These are phyloP conservation scores for Caenorhabditis brenneri DNA, from an alignment of 1,140 invertebrate species.

Conservation along the genomic window DNA sequence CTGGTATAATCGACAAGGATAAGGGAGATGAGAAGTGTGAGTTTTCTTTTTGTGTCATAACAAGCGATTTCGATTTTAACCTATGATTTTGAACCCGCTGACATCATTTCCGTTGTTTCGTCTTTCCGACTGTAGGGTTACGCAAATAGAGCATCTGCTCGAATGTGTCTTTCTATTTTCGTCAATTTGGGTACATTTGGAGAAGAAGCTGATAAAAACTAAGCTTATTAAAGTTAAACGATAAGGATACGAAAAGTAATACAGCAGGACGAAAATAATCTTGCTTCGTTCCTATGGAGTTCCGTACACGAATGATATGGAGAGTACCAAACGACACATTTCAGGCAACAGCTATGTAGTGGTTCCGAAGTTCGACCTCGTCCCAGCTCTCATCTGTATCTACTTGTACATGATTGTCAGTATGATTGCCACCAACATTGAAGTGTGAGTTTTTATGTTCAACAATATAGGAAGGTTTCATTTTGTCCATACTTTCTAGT, in stretches of 20 bases:
- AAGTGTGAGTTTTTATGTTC: slow-evolving; percentile 46
- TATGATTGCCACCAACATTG: slow-evolving; percentile 48
- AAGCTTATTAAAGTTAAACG: too few relatives aligned
- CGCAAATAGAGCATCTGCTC: background rate
- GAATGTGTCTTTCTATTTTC: too few relatives aligned
- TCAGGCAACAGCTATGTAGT: slow-evolving; percentile 32
- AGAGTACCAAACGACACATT: background rate
- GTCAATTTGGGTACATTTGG: background rate
- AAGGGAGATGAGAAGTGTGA: background rate
- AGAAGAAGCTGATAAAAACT: background rate
- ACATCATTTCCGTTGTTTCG: slow-evolving; percentile 2
- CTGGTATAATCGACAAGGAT: slow-evolving; percentile 41
- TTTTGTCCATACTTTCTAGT: too few relatives aligned
- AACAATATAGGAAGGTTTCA: too few relatives aligned
- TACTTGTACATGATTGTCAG: slow-evolving; percentile 43
- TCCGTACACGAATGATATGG: too few relatives aligned
- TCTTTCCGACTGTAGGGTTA: background rate
- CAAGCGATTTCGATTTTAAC: background rate
- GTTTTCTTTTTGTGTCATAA: background rate
- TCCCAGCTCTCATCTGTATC: slow-evolving; percentile 47
- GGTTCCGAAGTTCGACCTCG: slow-evolving; percentile 44
- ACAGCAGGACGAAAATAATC: too few relatives aligned
- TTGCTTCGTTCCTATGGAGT: too few relatives aligned
- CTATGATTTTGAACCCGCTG: background rate
- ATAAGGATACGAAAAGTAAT: too few relatives aligned